phyloP scores from a whole-genome alignment of 2,113 vertebrate species.

The Callorhinus ursinus region DNA sequence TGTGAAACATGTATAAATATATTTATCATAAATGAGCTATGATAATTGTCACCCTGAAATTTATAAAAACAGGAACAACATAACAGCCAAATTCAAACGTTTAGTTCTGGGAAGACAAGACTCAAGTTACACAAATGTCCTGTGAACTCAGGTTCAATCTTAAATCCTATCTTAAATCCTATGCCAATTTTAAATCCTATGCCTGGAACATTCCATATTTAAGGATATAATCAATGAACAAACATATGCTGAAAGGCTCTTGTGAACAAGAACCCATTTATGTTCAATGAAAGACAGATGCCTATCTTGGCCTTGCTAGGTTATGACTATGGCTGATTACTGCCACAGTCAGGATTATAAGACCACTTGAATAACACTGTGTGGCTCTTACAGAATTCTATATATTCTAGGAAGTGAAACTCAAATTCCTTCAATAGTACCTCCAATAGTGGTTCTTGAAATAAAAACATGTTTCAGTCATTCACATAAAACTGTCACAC shows the following conservation, averaged over 20 bases:
- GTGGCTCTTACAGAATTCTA: background rate
- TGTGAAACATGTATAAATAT: background rate
- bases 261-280: conserved; percentile 1
- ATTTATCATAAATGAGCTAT: background rate
- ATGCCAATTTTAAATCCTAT: conserved; percentile 15
- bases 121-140: background rate
- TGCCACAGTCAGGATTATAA: background rate
- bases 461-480: conserved; percentile 32
- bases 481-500: background rate
- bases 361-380: background rate
- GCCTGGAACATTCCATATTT: background rate
- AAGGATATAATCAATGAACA: conserved; percentile 22
- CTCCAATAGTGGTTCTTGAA: conserved; percentile 19
- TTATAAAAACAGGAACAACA: background rate
- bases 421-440: conserved; percentile 21
- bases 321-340: background rate
- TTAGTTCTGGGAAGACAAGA: background rate
- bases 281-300: background rate
- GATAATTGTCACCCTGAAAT: background rate
- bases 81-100: background rate
- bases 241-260: background rate
- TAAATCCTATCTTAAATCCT: background rate
- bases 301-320: background rate
- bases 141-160: background rate
- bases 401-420: conserved; percentile 12